Evolutionary conservation across 2,797 vertebrate species (phyloP), one percentile per base, ranked within the genome.

Genomic region (Rhabdomys pumilio): DNA sequence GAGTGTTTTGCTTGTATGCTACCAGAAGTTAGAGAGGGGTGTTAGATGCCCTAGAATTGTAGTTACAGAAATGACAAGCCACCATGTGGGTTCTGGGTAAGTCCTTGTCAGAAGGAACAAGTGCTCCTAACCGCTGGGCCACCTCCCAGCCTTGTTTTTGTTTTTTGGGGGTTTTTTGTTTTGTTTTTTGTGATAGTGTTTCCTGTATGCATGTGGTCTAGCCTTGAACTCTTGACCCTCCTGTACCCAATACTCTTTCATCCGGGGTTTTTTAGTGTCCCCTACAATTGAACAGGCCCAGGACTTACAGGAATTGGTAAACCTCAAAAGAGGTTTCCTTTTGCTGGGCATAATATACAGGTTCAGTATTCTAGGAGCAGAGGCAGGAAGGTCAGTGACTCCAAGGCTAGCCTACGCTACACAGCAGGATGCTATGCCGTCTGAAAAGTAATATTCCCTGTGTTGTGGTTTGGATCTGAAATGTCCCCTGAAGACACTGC

Each of bases 321-420:
- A 38, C 75, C 89, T 96, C 34, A 80, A 83, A 90, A 29, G n/a
- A 72, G 63, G 38, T 47, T 57, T 53, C 31, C 12, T 75, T 86
- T 57, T n/a, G 9, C 11, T 79, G 63, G n/a, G 24, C n/a, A 12
- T 73, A 26, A 75, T 57, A 88, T 57, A 38, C 4, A 75, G 9
- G 57, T 41, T 53, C 26, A 34, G 53, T 57, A 44, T 17, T 75
- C 17, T 44, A 31, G 53, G 26, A 73, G 17, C 22, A 44, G 38
- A 73, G 69, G n/a, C 69, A 44, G 34, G 31, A 53, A 26, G 34
- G 26, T 86, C 3, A 26, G 47, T 26, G 47, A 38, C 31, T 26
- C 65, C 34, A 17, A 26, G 63, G 63, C 83, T 69, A 85, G 83
- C 44, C 63, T 85, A 34, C 31, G 34, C 67, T 73, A 73, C 67